Evolutionary conservation across 1,140 invertebrate genomes (phyloP), one percentile per base, ranked within the genome.

Genomic region (Arctopsyche grandis): DNA sequence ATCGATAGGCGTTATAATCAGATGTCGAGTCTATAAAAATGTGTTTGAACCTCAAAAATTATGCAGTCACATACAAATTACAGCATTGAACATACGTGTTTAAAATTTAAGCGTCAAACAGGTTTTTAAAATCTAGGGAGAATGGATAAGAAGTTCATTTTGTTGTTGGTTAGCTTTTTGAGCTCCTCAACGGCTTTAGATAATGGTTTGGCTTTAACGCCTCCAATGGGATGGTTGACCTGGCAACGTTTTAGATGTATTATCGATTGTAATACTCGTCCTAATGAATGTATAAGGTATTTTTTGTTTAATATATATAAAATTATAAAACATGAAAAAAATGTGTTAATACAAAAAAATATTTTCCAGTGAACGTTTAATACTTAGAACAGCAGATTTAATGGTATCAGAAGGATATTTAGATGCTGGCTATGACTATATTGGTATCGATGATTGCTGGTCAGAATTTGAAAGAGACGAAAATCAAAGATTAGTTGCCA

Each of bases 371-470:
- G 96, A 97, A 83, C 85, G 90, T 0, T 85, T 98, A 9, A 96
- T 96, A 83, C 92, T 90, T 83, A 90, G 91, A n/a, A 95, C 94
- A 89, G 93, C 95, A 0, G 94, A 97, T 84, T 84, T 92, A 14
- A 86, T 97, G 84, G 93, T 92, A 0, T 88, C 88, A 5, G 94
- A 96, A 82, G 96, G 96, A 4, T 97, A 94, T 85, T 88, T 91
- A 46, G 92, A 90, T 52, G 93, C 90, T 12, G 96, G 96, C 0
- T 97, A 97, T 85, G 90, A 96, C 83, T 95, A 96, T 83, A 89
- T 97, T 0, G 95, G 94, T 77, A 93, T 98, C 74, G 96, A 98
- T 85, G 96, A 98, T 86, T 98, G 96, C 85, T 98, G 96, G 96
- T 84, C 93, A 79, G 92, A 92, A 58, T 91, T 91, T 79, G 84